These are phyloP conservation scores for Eurystomus gularis DNA, from an alignment of 2,113 vertebrate species.

Conservation along the genomic window DNA sequence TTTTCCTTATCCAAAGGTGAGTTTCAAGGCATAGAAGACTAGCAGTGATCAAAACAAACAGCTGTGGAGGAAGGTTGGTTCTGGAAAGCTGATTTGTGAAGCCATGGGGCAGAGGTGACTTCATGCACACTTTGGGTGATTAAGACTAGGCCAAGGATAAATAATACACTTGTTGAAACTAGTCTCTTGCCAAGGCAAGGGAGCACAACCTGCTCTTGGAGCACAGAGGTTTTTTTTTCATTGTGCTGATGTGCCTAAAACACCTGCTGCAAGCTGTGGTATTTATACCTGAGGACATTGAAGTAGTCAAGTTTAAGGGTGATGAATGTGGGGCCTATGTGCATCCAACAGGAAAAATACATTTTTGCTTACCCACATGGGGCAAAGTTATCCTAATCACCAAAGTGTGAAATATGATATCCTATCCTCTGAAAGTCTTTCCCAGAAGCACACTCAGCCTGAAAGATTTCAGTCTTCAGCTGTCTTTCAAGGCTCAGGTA, in stretches of 20 bases:
- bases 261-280: rapidly evolving
- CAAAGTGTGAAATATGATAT: neutral
- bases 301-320: neutral
- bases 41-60: neutral
- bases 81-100: neutral
- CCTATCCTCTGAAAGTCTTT: neutral
- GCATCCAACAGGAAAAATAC: neutral
- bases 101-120: neutral
- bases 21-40: neutral
- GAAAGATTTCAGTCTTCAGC: neutral
- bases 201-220: neutral
- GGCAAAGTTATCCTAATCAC: neutral
- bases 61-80: neutral
- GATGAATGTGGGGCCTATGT: neutral
- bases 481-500: neutral
- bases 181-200: neutral
- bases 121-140: neutral
- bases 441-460: neutral
- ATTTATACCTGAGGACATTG: neutral
- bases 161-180: neutral
- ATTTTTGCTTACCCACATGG: neutral
- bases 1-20: neutral
- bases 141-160: neutral
- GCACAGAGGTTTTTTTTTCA: neutral
- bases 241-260: neutral